Base-by-base conservation (phyloP, 2,888 invertebrate species). In the Drosophila mulleri region DNA sequence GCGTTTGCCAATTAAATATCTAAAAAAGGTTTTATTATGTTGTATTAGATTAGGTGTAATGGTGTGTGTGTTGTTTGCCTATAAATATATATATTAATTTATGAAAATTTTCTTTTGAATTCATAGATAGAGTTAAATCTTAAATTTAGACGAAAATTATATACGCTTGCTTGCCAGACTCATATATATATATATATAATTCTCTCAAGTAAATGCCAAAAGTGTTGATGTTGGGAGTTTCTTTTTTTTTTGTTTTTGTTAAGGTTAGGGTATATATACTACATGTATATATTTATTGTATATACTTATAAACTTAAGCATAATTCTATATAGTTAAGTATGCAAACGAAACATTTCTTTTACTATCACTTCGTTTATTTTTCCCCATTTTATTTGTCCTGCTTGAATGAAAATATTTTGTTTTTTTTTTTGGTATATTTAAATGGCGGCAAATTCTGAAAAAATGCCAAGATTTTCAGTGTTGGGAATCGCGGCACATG, bases 181-280 rank as follows among this genome's bases (percentile, higher is more conserved):
- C 54, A 56, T 67, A 56, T 72, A 50, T 65, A 67, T 70, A 59
- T 35, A 62, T 39, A 78, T 83, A 83, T 82, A 83, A 88, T 81
- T 76, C 72, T 80, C 87, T 87, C 87, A 87, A 88, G 81, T 88
- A 89, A 88, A 88, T 89, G 89, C 89, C 88, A 89, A 88, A 79
- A 75, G 53, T 70, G 70, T 82, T 62, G 65, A 20, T 68, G 65
- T 29, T 68, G 65, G 66, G 64, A 18, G 39, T 48, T 50, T 50
- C 7, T 3, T 11, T 18, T 48, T 48, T 5, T 18, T 50, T 14
- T 3, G 6, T 18, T 29, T 48, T 5, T 18, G 6, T 50, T 50
- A 45, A 66, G 39, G 20, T 66, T 44, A 56, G 29, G 29, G 54
- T 56, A 18, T 41, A 64, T 53, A 59, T 52, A 54, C 65, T 35